phyloP scores from a whole-genome alignment of 2,888 invertebrate genomes.

The Artemia sinica region DNA sequence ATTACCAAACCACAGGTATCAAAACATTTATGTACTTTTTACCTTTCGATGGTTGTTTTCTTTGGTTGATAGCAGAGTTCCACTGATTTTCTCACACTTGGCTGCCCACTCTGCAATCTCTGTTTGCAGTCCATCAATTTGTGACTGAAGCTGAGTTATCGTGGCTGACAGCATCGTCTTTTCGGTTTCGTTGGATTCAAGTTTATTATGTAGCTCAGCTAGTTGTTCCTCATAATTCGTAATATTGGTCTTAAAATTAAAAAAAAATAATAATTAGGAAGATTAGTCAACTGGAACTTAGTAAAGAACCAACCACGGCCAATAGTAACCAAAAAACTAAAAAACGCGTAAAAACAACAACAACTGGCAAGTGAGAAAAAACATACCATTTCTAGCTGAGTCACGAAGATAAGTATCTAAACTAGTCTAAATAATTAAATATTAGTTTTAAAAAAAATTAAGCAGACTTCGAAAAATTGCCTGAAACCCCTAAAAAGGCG shows the following conservation, averaged over 20 bases:
- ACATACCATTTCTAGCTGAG: no score
- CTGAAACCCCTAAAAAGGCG: no score
- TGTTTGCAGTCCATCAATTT: neutral
- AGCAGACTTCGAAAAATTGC: no score
- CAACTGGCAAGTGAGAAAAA: no score
- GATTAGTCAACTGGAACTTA: neutral
- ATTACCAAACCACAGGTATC: no score
- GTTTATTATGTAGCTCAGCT: neutral
- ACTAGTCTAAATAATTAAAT: no score
- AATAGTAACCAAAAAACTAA: no score
- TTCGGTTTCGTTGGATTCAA: neutral
- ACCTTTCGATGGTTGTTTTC: constrained; percentile 9
- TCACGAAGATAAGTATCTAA: no score
- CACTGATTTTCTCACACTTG: neutral
- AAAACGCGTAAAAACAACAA: no score
- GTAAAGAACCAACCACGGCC: no score
- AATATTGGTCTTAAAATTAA: neutral
- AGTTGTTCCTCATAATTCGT: neutral
- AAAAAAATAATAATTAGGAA: neutral
- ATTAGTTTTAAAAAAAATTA: no score
- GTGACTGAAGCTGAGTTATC: neutral
- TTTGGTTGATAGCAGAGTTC: neutral
- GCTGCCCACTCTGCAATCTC: neutral
- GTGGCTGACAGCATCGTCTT: neutral
- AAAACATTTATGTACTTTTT: neutral